These are phyloP conservation scores for Cylindroiulus punctatus DNA, from an alignment of 2,888 invertebrate genomes.

Conservation along the genomic window DNA sequence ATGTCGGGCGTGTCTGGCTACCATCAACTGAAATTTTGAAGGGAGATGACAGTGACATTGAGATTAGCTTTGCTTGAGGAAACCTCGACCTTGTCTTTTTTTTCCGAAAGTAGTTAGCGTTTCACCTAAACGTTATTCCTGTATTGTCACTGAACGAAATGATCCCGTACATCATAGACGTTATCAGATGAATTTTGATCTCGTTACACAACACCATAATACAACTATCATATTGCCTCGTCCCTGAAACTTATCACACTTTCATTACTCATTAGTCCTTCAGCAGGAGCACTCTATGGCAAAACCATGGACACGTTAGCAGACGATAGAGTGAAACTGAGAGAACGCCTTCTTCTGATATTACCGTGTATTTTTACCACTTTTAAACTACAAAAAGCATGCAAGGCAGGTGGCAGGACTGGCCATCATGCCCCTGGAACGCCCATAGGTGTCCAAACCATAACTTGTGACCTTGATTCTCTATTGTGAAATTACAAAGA, in stretches of 20 bases:
- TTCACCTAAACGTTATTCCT: too few relatives aligned
- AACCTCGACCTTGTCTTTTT: too few relatives aligned
- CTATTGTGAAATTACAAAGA: neutral
- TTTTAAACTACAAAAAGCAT: neutral
- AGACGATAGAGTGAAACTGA: neutral
- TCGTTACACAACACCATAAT: neutral
- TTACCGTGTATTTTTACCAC: neutral
- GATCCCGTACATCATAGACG: neutral
- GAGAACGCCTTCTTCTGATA: constrained; percentile 3
- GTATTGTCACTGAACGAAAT: too few relatives aligned
- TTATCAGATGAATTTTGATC: neutral
- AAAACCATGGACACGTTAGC: too few relatives aligned
- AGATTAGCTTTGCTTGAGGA: too few relatives aligned
- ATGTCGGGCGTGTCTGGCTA: too few relatives aligned
- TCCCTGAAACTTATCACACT: constrained; percentile 2
- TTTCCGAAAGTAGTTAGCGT: too few relatives aligned
- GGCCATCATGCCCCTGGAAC: neutral
- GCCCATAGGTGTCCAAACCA: neutral
- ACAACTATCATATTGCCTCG: neutral
- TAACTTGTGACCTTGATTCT: neutral
- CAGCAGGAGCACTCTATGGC: too few relatives aligned
- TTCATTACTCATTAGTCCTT: neutral
- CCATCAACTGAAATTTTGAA: too few relatives aligned
- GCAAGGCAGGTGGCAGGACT: neutral
- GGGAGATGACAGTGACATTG: too few relatives aligned